A percentile compares a stretch with the other conserved stretches of the same genome.
These are phyloP conservation scores for Spinus pinus DNA, from an alignment of 2,797 vertebrate genomes.

Conservation along the genomic window DNA sequence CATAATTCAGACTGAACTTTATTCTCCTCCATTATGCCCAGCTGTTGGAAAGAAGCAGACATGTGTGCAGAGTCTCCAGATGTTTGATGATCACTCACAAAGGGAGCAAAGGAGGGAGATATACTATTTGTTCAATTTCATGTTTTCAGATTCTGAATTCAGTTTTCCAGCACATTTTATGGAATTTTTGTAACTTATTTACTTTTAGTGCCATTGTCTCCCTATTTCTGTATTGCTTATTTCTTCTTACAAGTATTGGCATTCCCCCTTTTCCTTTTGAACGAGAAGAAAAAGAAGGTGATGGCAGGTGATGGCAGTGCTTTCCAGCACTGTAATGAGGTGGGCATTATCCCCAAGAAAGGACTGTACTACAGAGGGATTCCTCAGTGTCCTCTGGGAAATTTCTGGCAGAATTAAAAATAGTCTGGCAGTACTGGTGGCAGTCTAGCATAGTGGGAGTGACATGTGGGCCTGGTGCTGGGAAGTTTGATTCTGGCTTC, in stretches of 20 bases:
- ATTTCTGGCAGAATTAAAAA: neutral
- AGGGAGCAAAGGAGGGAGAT: neutral
- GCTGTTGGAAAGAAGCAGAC: constrained; percentile 27
- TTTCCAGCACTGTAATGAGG: neutral
- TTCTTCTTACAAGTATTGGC: neutral
- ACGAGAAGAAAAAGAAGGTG: neutral
- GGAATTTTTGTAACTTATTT: neutral
- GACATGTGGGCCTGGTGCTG: neutral
- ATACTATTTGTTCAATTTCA: neutral
- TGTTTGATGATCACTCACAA: neutral
- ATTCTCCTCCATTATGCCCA: constrained; percentile 21
- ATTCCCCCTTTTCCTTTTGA: neutral
- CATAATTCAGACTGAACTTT: constrained; percentile 39
- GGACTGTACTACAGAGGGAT: neutral
- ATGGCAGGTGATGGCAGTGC: no score
- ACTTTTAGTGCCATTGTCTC: neutral
- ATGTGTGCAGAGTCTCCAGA: neutral
- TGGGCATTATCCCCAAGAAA: neutral
- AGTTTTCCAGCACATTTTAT: neutral
- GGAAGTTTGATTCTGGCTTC: neutral
- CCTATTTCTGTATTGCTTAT: neutral
- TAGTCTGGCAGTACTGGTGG: neutral
- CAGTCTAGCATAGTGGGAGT: neutral
- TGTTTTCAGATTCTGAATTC: neutral
- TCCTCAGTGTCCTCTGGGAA: neutral